A percentile compares a stretch with the other conserved stretches of the same genome.
Conservation (phyloP, 2,797 vertebrate species). For the Nyctibius grandis region DNA sequence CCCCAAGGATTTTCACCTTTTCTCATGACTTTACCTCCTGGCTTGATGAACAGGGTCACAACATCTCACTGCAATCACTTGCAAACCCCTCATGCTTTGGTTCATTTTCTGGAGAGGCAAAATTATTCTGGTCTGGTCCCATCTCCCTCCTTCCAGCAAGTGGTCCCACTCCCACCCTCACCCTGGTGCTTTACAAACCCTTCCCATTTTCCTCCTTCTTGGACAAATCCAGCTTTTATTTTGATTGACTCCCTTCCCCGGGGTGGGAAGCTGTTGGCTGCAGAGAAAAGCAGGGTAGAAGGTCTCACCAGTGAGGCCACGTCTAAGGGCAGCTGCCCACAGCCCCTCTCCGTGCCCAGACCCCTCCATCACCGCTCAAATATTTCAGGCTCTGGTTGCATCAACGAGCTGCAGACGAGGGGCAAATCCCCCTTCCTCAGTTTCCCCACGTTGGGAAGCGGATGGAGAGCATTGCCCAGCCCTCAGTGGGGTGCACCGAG, state of each 20-base stretch:
- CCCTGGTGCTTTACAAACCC: neutral
- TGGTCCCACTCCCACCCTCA: neutral
- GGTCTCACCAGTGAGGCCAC: accelerated
- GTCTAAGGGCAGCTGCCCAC: neutral
- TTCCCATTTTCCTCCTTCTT: neutral
- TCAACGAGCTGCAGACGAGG: neutral
- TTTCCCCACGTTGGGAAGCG: neutral
- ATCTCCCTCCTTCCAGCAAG: neutral
- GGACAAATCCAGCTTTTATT: neutral
- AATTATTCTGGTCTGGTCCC: accelerated
- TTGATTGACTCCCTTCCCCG: neutral
- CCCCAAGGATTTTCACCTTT: neutral
- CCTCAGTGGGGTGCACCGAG: accelerated
- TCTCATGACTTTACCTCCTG: neutral
- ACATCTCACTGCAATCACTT: accelerated
- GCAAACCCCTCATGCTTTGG: neutral
- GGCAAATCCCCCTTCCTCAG: neutral
- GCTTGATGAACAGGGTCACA: accelerated
- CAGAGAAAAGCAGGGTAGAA: neutral
- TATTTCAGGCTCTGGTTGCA: neutral
- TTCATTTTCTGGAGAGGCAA: neutral
- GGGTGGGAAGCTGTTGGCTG: neutral
- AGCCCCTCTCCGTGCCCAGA: too few relatives aligned
- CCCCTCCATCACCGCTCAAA: too few relatives aligned
- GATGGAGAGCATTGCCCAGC: neutral